Percentiles rank a stretch among this genome's conserved stretches.
Conservation (phyloP, 2,888 invertebrate species). For the Heliconius ethilla region DNA sequence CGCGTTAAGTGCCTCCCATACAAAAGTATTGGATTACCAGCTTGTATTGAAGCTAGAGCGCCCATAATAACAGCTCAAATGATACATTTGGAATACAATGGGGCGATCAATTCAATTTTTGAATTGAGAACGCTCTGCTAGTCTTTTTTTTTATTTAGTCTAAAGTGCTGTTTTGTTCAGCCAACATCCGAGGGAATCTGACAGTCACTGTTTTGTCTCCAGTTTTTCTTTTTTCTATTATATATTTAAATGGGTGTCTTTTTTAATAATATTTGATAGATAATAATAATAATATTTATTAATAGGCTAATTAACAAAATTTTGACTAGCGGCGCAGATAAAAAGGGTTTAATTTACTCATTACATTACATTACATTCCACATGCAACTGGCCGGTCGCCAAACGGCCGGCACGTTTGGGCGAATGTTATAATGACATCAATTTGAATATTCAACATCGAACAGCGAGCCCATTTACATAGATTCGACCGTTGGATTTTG, state of each 20-base stretch:
- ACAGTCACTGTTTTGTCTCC: slow-evolving; percentile 80
- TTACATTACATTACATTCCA: slow-evolving; percentile 71
- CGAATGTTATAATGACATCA: slow-evolving; percentile 82
- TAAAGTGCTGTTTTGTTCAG: slow-evolving; percentile 83
- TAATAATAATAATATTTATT: slow-evolving; percentile 2
- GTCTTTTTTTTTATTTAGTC: slow-evolving; percentile 72
- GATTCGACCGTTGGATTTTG: slow-evolving; percentile 80
- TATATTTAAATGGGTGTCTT: not conserved
- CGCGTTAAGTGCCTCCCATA: slow-evolving; percentile 80
- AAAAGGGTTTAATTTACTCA: slow-evolving; percentile 75
- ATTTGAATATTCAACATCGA: slow-evolving; percentile 82
- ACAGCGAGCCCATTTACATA: slow-evolving; percentile 80
- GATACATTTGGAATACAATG: slow-evolving; percentile 83
- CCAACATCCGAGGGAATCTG: slow-evolving; percentile 78
- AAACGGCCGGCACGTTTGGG: slow-evolving; percentile 72
- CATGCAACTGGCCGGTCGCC: slow-evolving; percentile 76
- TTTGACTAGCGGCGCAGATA: slow-evolving; percentile 61
- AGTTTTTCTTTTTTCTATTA: slow-evolving; percentile 57
- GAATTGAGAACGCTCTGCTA: slow-evolving; percentile 82
- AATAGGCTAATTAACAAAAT: slow-evolving; percentile 27
- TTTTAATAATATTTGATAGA: not conserved
- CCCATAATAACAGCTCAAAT: slow-evolving; percentile 82
- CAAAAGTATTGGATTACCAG: slow-evolving; percentile 82
- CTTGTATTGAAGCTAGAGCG: slow-evolving; percentile 75
- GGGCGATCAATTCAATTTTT: slow-evolving; percentile 82